Conservation (phyloP, 2,888 invertebrate genomes). For the Anarsia innoxiella region DNA sequence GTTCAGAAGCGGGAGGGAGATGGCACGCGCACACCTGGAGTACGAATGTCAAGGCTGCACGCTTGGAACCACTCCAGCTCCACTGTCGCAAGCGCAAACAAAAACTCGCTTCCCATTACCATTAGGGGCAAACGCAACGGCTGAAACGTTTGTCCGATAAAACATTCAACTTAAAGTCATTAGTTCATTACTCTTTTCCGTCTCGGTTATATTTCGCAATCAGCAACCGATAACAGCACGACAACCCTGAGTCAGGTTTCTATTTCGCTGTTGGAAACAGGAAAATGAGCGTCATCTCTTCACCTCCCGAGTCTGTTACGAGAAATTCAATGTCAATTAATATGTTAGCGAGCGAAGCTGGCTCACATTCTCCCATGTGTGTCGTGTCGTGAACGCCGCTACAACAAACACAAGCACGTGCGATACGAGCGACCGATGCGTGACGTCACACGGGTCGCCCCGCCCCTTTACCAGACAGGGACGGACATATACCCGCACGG, state of each 20-base stretch:
- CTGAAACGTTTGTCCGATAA: no score
- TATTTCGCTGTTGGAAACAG: conserved; percentile 15
- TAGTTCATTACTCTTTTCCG: conserved; percentile 17
- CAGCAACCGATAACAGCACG: conserved; percentile 11
- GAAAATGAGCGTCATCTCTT: conserved; percentile 10
- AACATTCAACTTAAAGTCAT: conserved; percentile 17
- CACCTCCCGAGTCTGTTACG: conserved; percentile 12
- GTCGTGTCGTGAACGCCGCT: conserved; percentile 47
- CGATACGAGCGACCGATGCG: conserved; percentile 42
- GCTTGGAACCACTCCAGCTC: conserved; percentile 63
- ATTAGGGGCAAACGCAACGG: conserved; percentile 13
- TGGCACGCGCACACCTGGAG: conserved; percentile 56
- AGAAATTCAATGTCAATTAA: conserved; percentile 43
- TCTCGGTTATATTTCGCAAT: conserved; percentile 19
- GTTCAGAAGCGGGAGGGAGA: conserved; percentile 30
- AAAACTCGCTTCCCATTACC: neutral
- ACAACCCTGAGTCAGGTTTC: neutral
- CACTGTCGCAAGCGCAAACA: conserved; percentile 27
- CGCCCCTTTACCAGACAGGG: conserved; percentile 45
- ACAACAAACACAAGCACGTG: conserved; percentile 73
- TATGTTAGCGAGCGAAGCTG: conserved; percentile 30
- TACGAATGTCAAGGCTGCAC: conserved; percentile 68
- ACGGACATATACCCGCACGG: conserved; percentile 34
- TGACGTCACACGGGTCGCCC: conserved; percentile 60
- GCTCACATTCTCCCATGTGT: conserved; percentile 28